Base-by-base conservation (phyloP, 2,888 invertebrate genomes). In the Rhagophthalmus giganteus region DNA sequence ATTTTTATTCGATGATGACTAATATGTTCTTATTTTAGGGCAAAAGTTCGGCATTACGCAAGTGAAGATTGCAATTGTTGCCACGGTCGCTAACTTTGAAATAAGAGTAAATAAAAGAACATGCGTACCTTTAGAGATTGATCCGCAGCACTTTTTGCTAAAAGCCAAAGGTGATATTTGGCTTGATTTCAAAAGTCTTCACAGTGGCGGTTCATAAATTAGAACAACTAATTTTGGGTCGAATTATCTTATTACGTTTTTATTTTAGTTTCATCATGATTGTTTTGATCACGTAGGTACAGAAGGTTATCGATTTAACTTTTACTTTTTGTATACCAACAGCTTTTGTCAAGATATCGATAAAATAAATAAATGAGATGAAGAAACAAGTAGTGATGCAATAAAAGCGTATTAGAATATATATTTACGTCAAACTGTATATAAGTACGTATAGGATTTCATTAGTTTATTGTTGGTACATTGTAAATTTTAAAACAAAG, bases 61-160 rank as follows among this genome's bases (percentile, higher is more conserved):
- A 58, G 61, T 73, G 0, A 76, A 76, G 65, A 42, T 72, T 0
- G 76, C 72, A 2, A 30, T 76, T 0, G 63, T 68, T 3, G 62
- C 66, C 25, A 60, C 74, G 7, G 39, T 76, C 1, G 57, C 57
- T 2, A 67, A 71, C 37, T 73, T 67, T 45, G 62, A 66, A 40
- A 55, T 74, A 3, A 64, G 64, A 1, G 53, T 73, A 7, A 72
- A 66, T 39, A 44, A 60, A 10, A 64, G 63, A 53, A 64, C 67
- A 5, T 40, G 50, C 32, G 38, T 59, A 10, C 65, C 65, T 1
- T 34, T 67, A 8, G 53, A 58, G 33, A 53, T 60, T 20, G 63
- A 68, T 53, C 63, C 63, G 0, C 47, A 52, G 35, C 59, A 59
- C 31, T 48, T 64, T 8, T 30, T 65, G 27, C 28, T 59, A 4